Base-by-base conservation (phyloP, 2,113 vertebrate genomes). In the Peromyscus californicus region DNA sequence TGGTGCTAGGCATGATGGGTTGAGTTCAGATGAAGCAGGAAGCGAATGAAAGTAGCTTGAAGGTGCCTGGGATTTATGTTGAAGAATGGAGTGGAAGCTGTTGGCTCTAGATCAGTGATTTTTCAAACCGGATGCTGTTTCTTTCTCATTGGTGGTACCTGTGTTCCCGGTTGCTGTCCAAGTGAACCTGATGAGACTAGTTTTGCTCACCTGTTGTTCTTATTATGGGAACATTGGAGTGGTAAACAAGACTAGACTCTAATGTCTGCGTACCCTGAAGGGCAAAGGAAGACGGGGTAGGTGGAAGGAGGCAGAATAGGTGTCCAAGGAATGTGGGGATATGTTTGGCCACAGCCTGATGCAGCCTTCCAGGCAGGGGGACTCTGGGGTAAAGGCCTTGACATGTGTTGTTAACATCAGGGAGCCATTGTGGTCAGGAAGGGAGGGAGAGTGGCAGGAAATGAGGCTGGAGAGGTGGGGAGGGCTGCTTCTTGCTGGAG, bases 391-490 rank as follows among this genome's bases (percentile, higher is more conserved):
- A 57, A 45, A 26, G 76, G 67, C 84, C 42, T n/a, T 26, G 69
- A 57, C 31, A 26, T 5, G 78, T 36, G 93, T 79, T 67, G 61
- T 82, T 57, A 33, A 5, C 8, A 4, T 63, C 15, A 31, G 69
- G 69, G 79, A 74, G 39, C 76, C 51, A 26, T 16, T 39, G 57
- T 45, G 59, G 79, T 75, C 70, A 54, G 42, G 57, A 76, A 13
- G 75, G 72, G 67, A 9, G 16, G 42, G 54, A 31, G 63, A 75
- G 63, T 31, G 82, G 80, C 86, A 88, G 89, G 94, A 76, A 80
- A 69, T 57, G 63, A 69, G 90, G 74, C 63, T 51, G 51, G 54
- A 54, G 76, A 8, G 36, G 17, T 8, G 3, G 17, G n/a, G 91
- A 87, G 48, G 33, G 48, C 72, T 72, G 51, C 26, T 5, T 76